Evolutionary conservation across 2,113 vertebrate genomes (phyloP), one percentile per base, ranked within the genome.

Genomic region (Scolopax mira): DNA sequence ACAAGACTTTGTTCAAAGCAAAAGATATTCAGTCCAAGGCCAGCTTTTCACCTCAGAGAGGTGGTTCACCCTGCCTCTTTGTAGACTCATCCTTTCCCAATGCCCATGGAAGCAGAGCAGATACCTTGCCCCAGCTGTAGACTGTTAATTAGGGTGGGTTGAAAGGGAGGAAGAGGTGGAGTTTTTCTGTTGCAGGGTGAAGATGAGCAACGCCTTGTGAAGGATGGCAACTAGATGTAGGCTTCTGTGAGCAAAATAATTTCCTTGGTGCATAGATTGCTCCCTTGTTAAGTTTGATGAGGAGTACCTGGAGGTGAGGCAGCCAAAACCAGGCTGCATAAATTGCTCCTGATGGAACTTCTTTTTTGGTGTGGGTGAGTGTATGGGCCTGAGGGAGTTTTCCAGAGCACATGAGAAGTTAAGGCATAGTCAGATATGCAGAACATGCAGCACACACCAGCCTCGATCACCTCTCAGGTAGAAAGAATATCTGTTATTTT

Each of bases 401-500:
- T 79, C 13, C 1, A 16, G 55, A 8, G 30, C 3, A 17, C 0
- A 0, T 11, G 24, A 49, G 54, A 31, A 3, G 48, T 4, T 14
- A 27, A 41, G 24, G 10, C 1, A 2, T 2, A 7, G 9, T 3
- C 2, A 54, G 37, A 23, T 52, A 4, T 8, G 4, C 3, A 33
- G 78, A 25, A 49, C 1, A 2, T 7, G 27, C 1, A 7, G 55
- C 7, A 14, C 5, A 5, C 7, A 1, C 19, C 1, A 5, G 22
- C 23, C 27, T 69, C 0, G 0, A 9, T 44, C 6, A 24, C 1
- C 2, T 51, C 19, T 93, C 55, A 72, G 52, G 89, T 89, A 81
- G 27, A 70, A 84, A 73, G 10, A 58, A 5, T 9, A 10, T 23
- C 2, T 77, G 2, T 48, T 57, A 1, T 18, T 81, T 78, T 48